Percentiles rank a stretch among this genome's conserved stretches.
Conservation (phyloP, 2,888 invertebrate genomes). For the Prionchulus punctatus region DNA sequence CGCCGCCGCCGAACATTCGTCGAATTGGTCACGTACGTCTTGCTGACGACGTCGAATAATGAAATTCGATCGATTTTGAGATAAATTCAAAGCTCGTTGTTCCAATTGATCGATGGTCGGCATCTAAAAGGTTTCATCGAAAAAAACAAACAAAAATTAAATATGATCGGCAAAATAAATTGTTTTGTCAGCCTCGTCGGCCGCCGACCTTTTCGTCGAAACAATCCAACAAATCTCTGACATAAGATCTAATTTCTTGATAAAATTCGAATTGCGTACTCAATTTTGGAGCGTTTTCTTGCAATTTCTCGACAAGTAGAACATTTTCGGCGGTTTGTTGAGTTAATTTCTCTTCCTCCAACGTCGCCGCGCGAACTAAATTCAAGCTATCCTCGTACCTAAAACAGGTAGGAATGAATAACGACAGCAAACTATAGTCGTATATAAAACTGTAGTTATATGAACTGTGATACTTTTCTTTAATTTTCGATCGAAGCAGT, state of each 20-base stretch:
- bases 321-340: neutral
- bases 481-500: neutral
- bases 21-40: constrained; percentile 82
- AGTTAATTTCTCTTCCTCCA: neutral
- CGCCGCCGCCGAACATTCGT: constrained; percentile 56
- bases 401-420: neutral
- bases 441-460: no score
- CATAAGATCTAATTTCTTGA: constrained; percentile 84
- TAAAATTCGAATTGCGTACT: constrained; percentile 45
- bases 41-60: constrained; percentile 62
- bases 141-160: neutral
- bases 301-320: neutral
- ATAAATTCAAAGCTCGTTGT: constrained; percentile 54
- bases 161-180: neutral
- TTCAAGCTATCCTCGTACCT: neutral
- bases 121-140: constrained; percentile 12
- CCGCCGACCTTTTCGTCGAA: constrained; percentile 72
- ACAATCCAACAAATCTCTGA: constrained; percentile 89
- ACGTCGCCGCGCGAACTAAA: neutral
- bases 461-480: neutral
- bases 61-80: constrained; percentile 51
- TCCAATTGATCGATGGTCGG: constrained; percentile 43
- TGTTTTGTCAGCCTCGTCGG: neutral
- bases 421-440: no score
- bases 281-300: neutral